phyloP scores from a whole-genome alignment of 2,797 vertebrate species.

The Denticeps clupeoides region DNA sequence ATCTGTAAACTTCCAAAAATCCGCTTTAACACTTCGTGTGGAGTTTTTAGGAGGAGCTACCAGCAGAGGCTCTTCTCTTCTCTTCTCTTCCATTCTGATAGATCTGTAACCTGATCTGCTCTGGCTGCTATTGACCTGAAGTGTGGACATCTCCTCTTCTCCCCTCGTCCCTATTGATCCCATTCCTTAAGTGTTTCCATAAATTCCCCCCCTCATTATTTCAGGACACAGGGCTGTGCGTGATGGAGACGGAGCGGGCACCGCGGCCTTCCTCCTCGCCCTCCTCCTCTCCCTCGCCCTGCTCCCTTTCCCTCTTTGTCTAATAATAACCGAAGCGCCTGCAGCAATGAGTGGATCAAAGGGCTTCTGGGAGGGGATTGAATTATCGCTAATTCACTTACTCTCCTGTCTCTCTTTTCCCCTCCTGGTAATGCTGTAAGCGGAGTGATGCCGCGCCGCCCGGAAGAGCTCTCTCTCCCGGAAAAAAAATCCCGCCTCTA shows the following conservation, averaged over 20 bases:
- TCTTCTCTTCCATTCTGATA: slow-evolving; percentile 20
- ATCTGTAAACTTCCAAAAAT: too few relatives aligned
- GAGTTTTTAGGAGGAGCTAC: too few relatives aligned
- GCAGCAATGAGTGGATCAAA: slow-evolving; percentile 45
- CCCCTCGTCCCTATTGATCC: slow-evolving; percentile 49
- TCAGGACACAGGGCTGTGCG: neutral
- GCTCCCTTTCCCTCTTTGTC: slow-evolving; percentile 26
- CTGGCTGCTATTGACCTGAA: slow-evolving; percentile 38
- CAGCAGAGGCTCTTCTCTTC: too few relatives aligned
- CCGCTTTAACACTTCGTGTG: too few relatives aligned
- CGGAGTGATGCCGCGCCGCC: too few relatives aligned
- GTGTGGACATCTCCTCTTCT: slow-evolving; percentile 21
- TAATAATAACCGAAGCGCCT: slow-evolving; percentile 39
- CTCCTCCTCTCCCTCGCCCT: slow-evolving; percentile 16
- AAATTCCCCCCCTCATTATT: slow-evolving; percentile 44
- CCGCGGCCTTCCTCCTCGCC: slow-evolving; percentile 15
- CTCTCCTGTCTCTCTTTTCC: slow-evolving; percentile 35
- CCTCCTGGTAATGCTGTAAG: slow-evolving; percentile 11
- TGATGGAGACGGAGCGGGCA: too few relatives aligned
- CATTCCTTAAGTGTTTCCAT: slow-evolving; percentile 64
- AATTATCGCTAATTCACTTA: slow-evolving; percentile 55
- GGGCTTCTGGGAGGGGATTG: slow-evolving; percentile 45
- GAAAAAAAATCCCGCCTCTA: too few relatives aligned
- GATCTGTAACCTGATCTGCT: slow-evolving; percentile 43
- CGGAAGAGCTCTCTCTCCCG: too few relatives aligned